Percentiles rank a stretch among this genome's conserved stretches.
phyloP scores from a whole-genome alignment of 2,888 invertebrate species.

The Meliscaeva auricollis region DNA sequence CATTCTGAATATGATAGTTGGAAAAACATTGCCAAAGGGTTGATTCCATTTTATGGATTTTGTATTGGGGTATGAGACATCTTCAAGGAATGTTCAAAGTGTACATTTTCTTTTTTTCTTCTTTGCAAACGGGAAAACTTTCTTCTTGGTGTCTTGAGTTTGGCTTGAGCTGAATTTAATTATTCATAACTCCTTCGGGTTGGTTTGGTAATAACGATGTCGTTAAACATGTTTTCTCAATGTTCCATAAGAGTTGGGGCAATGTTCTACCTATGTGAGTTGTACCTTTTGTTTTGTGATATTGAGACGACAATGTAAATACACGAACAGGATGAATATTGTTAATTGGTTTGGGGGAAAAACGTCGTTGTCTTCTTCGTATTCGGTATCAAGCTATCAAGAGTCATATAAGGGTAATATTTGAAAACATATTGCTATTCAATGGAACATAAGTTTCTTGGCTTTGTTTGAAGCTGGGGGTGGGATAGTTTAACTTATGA shows the following conservation, averaged over 20 bases:
- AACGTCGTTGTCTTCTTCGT: neutral
- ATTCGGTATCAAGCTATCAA: neutral
- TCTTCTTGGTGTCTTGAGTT: slow-evolving; percentile 54
- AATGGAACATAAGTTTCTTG: slow-evolving; percentile 69
- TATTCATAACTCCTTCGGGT: slow-evolving; percentile 83
- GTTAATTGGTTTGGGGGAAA: slow-evolving; percentile 29
- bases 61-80: slow-evolving; percentile 36
- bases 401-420: slow-evolving; percentile 63
- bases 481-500: slow-evolving; percentile 52
- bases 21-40: slow-evolving; percentile 55
- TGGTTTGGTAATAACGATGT: slow-evolving; percentile 81
- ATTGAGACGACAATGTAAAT: slow-evolving; percentile 64
- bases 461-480: slow-evolving; percentile 12
- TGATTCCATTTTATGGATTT: slow-evolving; percentile 20
- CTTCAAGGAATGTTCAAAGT: slow-evolving; percentile 60
- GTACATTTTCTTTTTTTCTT: slow-evolving; percentile 34
- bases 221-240: slow-evolving; percentile 83
- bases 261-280: slow-evolving; percentile 48
- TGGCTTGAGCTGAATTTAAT: slow-evolving; percentile 80
- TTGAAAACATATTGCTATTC: slow-evolving; percentile 67
- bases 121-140: slow-evolving; percentile 61
- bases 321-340: slow-evolving; percentile 24
- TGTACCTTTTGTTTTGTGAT: slow-evolving; percentile 66
- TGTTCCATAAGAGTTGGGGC: slow-evolving; percentile 66
- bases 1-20: slow-evolving; percentile 33